These are phyloP conservation scores for Scrobipalpa costella DNA, from an alignment of 2,888 invertebrate species.

Conservation along the genomic window DNA sequence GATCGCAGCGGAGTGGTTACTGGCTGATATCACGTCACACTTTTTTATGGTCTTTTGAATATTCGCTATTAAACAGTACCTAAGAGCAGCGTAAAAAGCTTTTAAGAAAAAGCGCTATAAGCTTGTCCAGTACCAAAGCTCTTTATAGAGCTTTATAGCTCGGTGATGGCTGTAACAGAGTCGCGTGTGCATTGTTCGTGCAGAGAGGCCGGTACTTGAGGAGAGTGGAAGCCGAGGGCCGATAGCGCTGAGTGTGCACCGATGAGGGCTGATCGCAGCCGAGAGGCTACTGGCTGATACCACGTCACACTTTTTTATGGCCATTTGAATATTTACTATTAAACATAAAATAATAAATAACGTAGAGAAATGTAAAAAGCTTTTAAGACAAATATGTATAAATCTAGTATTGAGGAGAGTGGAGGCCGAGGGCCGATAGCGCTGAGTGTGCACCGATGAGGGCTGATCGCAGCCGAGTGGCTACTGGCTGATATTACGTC, in stretches of 20 bases:
- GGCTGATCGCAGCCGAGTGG: conserved; percentile 64
- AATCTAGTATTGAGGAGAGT: neutral
- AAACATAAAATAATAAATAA: conserved; percentile 12
- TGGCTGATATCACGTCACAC: conserved; percentile 15
- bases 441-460: conserved; percentile 65
- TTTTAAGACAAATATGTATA: neutral
- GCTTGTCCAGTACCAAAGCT: neutral
- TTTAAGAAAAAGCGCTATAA: neutral
- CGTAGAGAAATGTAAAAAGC: no score
- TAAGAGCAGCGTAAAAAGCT: no score
- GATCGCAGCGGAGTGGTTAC: conserved; percentile 58
- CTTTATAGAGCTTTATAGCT: no score
- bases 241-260: conserved; percentile 67
- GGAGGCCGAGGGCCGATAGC: conserved; percentile 55
- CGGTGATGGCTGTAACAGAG: neutral
- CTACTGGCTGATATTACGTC: conserved; percentile 23
- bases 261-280: conserved; percentile 62
- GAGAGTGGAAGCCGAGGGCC: conserved; percentile 43
- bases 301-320: neutral
- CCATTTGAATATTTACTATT: no score
- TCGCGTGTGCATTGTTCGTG: neutral
- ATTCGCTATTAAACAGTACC: no score
- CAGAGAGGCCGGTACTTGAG: conserved; percentile 5
- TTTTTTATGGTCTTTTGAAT: no score
- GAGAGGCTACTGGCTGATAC: conserved; percentile 44